Conservation (phyloP, 1,140 invertebrate genomes). For the Adoxophyes honmai region DNA sequence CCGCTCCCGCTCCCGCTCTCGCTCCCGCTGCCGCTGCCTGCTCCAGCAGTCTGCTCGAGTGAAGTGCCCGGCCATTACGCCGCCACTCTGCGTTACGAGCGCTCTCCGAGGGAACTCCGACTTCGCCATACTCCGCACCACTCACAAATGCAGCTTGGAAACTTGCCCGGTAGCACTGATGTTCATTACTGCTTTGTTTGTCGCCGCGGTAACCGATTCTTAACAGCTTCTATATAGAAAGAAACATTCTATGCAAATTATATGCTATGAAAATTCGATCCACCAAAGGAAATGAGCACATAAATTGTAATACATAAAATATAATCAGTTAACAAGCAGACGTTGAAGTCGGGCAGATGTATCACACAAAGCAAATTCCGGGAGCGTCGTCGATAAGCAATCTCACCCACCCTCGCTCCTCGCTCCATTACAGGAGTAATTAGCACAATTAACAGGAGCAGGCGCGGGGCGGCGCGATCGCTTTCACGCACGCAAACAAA, state of each 20-base stretch:
- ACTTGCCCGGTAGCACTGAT: conserved; percentile 37
- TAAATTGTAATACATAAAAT: too few species aligned
- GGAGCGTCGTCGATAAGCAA: conserved; percentile 66
- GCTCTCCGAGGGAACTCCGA: conserved; percentile 28
- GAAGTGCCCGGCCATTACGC: conserved; percentile 29
- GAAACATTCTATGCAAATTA: too few species aligned
- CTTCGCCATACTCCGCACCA: conserved; percentile 15
- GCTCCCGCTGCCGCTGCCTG: conserved; percentile 13
- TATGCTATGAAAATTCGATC: too few species aligned
- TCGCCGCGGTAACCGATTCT: conserved; percentile 21
- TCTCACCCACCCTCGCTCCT: conserved; percentile 49
- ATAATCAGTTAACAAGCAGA: conserved; percentile 28
- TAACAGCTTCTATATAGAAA: not conserved
- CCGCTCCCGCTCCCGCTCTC: conserved; percentile 19
- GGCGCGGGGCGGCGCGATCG: conserved; percentile 42
- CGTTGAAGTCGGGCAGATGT: conserved; percentile 32
- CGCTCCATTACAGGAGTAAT: conserved; percentile 71
- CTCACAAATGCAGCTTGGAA: conserved; percentile 37
- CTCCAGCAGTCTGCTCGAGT: conserved; percentile 19
- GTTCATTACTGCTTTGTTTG: conserved; percentile 34
- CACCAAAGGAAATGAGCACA: too few species aligned
- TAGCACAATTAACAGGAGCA: conserved; percentile 70
- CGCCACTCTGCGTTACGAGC: conserved; percentile 30
- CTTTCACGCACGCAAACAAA: conserved; percentile 75
- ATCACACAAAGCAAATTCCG: conserved; percentile 53